A percentile compares a stretch with the other conserved stretches of the same genome.
These are phyloP conservation scores for Lordiphosa stackelbergi DNA, from an alignment of 1,140 invertebrate genomes.

Conservation along the genomic window DNA sequence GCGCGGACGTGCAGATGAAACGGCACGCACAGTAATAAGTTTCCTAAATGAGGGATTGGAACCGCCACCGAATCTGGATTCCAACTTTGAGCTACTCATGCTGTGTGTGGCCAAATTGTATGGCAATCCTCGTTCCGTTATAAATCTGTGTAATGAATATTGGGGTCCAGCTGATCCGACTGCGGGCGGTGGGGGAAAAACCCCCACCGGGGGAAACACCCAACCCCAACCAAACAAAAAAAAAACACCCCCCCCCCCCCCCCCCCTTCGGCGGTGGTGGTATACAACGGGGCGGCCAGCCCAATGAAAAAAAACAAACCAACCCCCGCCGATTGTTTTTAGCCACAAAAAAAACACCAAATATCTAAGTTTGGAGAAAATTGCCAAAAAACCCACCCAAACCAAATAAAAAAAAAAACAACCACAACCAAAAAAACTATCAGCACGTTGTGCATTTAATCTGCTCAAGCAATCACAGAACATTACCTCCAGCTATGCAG, in stretches of 20 bases:
- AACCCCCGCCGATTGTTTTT: too few species aligned
- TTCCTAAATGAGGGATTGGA: conserved; percentile 90
- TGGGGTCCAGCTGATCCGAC: conserved; percentile 84
- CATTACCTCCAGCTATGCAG: conserved; percentile 78
- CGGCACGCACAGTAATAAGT: conserved; percentile 87
- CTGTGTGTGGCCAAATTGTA: conserved; percentile 88
- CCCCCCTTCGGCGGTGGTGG: too few species aligned
- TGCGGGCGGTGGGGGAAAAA: neutral
- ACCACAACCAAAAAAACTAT: too few species aligned
- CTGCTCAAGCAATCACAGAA: conserved; percentile 84
- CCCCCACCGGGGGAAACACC: too few species aligned
- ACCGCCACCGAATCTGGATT: conserved; percentile 84
- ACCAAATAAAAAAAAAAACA: too few species aligned
- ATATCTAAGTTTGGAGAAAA: too few species aligned
- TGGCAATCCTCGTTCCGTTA: conserved; percentile 83
- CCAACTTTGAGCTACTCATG: conserved; percentile 91
- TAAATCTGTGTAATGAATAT: conserved; percentile 87
- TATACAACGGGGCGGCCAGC: too few species aligned
- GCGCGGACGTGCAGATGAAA: conserved; percentile 91
- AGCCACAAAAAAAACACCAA: too few species aligned
- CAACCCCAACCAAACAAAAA: too few species aligned
- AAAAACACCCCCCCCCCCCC: too few species aligned
- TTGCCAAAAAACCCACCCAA: too few species aligned
- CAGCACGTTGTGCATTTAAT: conserved; percentile 90
- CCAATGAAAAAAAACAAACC: too few species aligned